A percentile compares a stretch with the other conserved stretches of the same genome.
Evolutionary conservation across 1,140 invertebrate species (phyloP).

Genomic region (Panulirus ornatus): DNA sequence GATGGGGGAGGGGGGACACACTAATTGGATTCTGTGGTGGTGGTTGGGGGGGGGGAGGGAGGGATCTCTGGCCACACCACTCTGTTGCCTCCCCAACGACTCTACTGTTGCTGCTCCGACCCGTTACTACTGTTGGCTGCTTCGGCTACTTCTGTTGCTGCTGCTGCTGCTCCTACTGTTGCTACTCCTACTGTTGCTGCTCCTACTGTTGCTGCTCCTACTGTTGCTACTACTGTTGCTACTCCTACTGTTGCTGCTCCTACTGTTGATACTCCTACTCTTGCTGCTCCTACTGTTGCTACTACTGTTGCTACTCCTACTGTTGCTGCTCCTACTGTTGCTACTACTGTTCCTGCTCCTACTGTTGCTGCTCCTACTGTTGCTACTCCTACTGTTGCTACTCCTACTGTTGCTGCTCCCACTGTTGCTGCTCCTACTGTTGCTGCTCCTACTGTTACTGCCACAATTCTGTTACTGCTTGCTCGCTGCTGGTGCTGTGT

Average conservation of each 20-base stretch:
- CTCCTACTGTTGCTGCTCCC: not conserved
- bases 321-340: not conserved
- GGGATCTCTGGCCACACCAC: not conserved
- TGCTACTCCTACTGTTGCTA: not conserved
- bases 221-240: not conserved
- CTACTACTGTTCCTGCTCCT: not conserved
- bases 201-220: not conserved
- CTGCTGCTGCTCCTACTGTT: not conserved
- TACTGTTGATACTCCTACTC: too few species aligned
- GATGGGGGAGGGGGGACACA: conserved; percentile 30
- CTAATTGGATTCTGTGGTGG: conserved; percentile 47
- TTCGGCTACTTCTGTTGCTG: not conserved
- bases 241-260: not conserved
- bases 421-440: not conserved
- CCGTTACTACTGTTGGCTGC: too few species aligned
- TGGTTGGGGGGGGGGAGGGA: too few species aligned
- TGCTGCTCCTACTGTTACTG: not conserved
- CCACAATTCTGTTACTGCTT: not conserved
- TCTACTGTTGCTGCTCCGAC: not conserved
- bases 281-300: not conserved
- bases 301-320: not conserved
- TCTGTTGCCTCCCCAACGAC: not conserved
- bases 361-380: not conserved
- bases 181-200: not conserved
- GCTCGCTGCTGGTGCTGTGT: too few species aligned